Base-by-base conservation (phyloP, 2,888 invertebrate species). In the Junonia oenone region DNA sequence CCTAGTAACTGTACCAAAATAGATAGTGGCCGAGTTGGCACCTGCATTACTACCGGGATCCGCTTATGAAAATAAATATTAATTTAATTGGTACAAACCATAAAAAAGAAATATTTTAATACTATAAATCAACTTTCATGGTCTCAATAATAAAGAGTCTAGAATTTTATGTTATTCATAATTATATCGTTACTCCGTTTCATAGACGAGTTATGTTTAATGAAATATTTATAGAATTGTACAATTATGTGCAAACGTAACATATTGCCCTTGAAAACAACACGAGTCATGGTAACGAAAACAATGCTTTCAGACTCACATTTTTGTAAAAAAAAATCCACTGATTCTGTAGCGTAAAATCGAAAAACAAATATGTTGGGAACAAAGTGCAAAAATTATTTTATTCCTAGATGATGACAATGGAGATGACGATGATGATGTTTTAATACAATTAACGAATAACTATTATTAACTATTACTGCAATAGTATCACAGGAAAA, bases 11-110 rank as follows among this genome's bases (percentile, higher is more conserved):
- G 67, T 68, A 72, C 74, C 31, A 73, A 78, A 83, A 83, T 81
- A 81, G 59, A 62, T 66, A 62, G 55, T 59, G 84, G 79, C 83
- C 83, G 81, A 85, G 74, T 87, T 86, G 81, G 84, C 86, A 63
- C 62, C 64, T 64, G 59, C 64, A 62, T 56, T 60, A 66, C 73
- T 77, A 67, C 75, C 76, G 76, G 75, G 71, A 76, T 77, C 72
- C 67, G 64, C 57, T 63, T 63, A 62, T 68, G 43, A 33, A 51
- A 22, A 26, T 47, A 6, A 40, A 45, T 52, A 19, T 47, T 38
- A 22, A 22, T 40, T 2, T 40, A 40, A 40, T 11, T 19, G 5
- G 19, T 19, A 4, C 38, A 17, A 40, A 19, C 1, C 19, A 17
- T 40, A 4, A 11, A 40, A 5, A 40, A 19, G 37, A 17, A 22